These are phyloP conservation scores for Centroberyx gerrardi DNA, from an alignment of 2,797 vertebrate genomes.

Conservation along the genomic window DNA sequence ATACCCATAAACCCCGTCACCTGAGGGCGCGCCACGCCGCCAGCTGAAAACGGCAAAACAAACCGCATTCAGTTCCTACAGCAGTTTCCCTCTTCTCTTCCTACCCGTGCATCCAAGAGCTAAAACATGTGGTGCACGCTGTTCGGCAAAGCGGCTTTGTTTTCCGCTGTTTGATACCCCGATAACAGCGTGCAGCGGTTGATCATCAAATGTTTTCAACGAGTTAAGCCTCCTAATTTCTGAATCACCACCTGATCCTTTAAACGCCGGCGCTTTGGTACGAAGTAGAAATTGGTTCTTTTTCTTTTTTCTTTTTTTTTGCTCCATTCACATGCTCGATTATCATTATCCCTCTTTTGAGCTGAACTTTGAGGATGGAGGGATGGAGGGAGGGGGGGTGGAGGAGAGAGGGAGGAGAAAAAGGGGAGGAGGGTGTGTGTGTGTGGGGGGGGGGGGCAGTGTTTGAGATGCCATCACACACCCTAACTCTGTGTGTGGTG, in stretches of 20 bases:
- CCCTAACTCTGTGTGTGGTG: constrained; percentile 56
- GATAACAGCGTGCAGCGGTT: constrained; percentile 59
- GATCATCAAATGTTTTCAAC: constrained; percentile 66
- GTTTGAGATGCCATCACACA: constrained; percentile 73
- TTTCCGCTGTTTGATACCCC: constrained; percentile 53
- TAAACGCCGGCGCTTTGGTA: constrained; percentile 56
- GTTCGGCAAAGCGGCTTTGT: constrained; percentile 69
- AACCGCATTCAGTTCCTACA: constrained; percentile 22
- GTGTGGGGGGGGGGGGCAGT: constrained; percentile 23
- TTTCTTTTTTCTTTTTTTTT: constrained; percentile 14
- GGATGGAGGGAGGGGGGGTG: constrained; percentile 38
- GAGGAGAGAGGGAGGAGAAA: constrained; percentile 3
- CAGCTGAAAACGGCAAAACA: constrained; percentile 27
- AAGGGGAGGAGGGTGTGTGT: too few relatives aligned
- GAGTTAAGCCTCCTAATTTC: constrained; percentile 71
- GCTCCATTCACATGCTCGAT: constrained; percentile 65
- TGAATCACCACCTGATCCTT: constrained; percentile 67
- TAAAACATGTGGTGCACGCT: constrained; percentile 55
- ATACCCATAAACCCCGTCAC: constrained; percentile 37
- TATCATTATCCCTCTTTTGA: constrained; percentile 74
- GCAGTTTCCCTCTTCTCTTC: constrained; percentile 33
- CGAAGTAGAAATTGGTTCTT: constrained; percentile 65
- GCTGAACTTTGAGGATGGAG: constrained; percentile 60
- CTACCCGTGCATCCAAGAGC: constrained; percentile 49
- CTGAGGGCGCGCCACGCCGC: neutral